Conservation (phyloP, 2,113 vertebrate genomes). For the Oncorhynchus keta region DNA sequence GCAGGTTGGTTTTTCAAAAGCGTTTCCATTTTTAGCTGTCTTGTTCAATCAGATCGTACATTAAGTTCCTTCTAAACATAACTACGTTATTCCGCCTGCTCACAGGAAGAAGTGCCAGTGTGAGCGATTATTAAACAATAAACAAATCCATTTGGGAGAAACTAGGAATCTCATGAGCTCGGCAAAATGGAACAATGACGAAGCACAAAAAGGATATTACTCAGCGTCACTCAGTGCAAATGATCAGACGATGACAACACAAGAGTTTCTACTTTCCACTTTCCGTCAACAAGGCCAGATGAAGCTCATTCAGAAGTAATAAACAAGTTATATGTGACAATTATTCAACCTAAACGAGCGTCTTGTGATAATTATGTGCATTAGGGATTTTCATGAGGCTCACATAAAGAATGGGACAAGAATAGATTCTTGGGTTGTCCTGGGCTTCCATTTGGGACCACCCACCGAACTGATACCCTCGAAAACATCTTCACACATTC, state of each 20-base stretch:
- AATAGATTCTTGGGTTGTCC: neutral
- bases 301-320: too few relatives aligned
- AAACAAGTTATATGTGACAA: too few relatives aligned
- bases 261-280: too few relatives aligned
- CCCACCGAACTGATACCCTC: neutral
- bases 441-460: too few relatives aligned
- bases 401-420: neutral
- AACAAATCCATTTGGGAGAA: neutral
- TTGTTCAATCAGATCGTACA: constrained; percentile 27
- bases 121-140: neutral
- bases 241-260: neutral
- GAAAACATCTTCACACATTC: neutral
- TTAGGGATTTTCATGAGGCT: neutral
- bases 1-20: constrained; percentile 6
- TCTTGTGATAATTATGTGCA: neutral
- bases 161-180: too few relatives aligned
- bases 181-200: neutral
- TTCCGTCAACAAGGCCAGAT: too few relatives aligned
- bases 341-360: too few relatives aligned
- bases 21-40: constrained; percentile 17
- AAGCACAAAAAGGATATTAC: neutral
- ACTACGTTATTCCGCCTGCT: neutral
- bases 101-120: neutral
- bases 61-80: neutral
- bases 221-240: neutral